Base-by-base conservation (phyloP, 2,888 invertebrate species). In the Leistus spinibarbis region DNA sequence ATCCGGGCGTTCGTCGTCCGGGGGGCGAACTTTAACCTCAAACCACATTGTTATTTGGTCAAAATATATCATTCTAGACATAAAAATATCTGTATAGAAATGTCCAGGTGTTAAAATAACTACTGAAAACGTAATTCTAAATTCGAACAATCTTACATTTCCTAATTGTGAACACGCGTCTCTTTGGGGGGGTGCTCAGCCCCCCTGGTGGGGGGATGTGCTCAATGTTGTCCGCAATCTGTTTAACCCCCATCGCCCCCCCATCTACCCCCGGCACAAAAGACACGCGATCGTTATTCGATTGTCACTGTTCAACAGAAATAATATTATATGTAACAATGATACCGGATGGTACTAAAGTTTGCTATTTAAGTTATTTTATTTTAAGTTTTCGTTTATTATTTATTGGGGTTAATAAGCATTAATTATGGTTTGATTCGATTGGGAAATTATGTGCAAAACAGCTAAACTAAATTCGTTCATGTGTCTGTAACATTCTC, bases 1-100 rank as follows among this genome's bases (percentile, higher is more conserved):
- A 67, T 73, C 73, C 73, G 73, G 73, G 27, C 63, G 65, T 40
- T 72, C 66, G 56, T 56, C 70, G 69, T 69, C 69, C 23, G 69
- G 17, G 70, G 54, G 56, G 16, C 56, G 7, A 19, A 1, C 57
- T 57, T 57, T 57, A 2, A 10, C 40, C 7, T 10, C 40, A 40
- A 5, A n/a, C n/a, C n/a, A n/a, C n/a, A n/a, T n/a, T n/a, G n/a
- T n/a, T n/a, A n/a, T n/a, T n/a, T n/a, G n/a, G n/a, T 40, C 7
- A 0, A 40, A 40, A 40, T 40, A 27, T 7, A 27, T 27, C 7
- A 40, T 10, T 40, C 40, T n/a, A n/a, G n/a, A 40, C 40, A 10
- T 5, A 2, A 40, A 40, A 40, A 1, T 13, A 40, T 40, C 13
- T 40, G 3, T 24, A 4, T 24, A 4, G 24, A 3, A 40, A 10